A percentile compares a stretch with the other conserved stretches of the same genome.
Evolutionary conservation across 1,140 invertebrate species (phyloP).

Genomic region (Drosophila mojavensis): DNA sequence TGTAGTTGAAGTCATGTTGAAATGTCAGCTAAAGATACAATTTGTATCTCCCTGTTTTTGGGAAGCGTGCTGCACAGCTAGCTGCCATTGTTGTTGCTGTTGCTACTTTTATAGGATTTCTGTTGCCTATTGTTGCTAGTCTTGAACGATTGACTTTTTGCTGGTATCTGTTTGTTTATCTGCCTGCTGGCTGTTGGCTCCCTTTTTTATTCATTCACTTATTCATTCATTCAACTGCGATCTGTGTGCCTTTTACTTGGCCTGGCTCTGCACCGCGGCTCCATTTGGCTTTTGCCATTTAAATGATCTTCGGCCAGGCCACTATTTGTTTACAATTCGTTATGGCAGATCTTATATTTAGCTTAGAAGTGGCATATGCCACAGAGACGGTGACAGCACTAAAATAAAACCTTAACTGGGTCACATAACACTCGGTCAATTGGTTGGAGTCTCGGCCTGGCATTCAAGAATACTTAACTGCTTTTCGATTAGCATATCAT

Average conservation of each 20-base stretch:
- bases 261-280: conserved; percentile 26
- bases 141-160: conserved; percentile 68
- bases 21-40: conserved; percentile 74
- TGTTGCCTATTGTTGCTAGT: conserved; percentile 62
- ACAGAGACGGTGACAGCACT: conserved; percentile 37
- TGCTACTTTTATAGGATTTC: conserved; percentile 32
- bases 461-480: conserved; percentile 26
- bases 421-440: conserved; percentile 41
- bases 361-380: conserved; percentile 33
- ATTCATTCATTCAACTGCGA: conserved; percentile 57
- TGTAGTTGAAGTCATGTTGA: conserved; percentile 61
- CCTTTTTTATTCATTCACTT: conserved; percentile 25
- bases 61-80: conserved; percentile 56
- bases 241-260: conserved; percentile 52
- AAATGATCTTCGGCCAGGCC: conserved; percentile 45
- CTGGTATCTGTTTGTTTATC: conserved; percentile 54
- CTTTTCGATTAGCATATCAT: conserved; percentile 38
- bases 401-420: conserved; percentile 49
- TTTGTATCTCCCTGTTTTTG: conserved; percentile 69
- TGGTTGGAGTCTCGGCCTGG: conserved; percentile 7
- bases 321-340: conserved; percentile 72
- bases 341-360: conserved; percentile 57
- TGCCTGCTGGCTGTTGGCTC: conserved; percentile 47
- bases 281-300: conserved; percentile 68
- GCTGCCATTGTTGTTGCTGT: conserved; percentile 29